Percentiles rank a stretch among this genome's conserved stretches.
Evolutionary conservation across 2,797 vertebrate species (phyloP).

Genomic region (Antrozous pallidus): DNA sequence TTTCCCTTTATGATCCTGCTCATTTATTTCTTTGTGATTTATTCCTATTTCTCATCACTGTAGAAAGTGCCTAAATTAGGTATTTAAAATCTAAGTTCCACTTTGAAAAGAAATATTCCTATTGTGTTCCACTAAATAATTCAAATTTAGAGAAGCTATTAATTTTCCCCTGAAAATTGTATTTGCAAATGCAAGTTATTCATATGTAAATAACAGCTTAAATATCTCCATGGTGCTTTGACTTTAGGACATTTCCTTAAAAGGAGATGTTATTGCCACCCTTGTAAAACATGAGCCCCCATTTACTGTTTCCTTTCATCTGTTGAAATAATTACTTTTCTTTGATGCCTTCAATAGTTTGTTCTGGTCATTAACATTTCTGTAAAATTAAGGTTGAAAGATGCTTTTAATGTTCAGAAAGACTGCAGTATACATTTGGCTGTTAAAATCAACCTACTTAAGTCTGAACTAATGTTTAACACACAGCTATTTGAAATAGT

Average conservation of each 20-base stretch:
- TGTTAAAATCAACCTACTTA: conserved; percentile 82
- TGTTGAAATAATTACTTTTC: conserved; percentile 85
- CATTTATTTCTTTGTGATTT: conserved; percentile 9
- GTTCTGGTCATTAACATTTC: conserved; percentile 87
- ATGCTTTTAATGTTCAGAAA: conserved; percentile 85
- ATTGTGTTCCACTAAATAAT: conserved; percentile 54
- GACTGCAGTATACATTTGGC: conserved; percentile 79
- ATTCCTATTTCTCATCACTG: conserved; percentile 7
- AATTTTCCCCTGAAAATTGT: conserved; percentile 36
- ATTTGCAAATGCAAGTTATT: conserved; percentile 72
- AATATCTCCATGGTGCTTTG: conserved; percentile 69
- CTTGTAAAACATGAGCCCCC: conserved; percentile 76
- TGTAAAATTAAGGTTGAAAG: conserved; percentile 85
- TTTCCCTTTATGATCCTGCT: conserved; percentile 16
- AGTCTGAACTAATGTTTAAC: conserved; percentile 83
- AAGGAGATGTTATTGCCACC: conserved; percentile 69
- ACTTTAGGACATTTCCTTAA: conserved; percentile 76
- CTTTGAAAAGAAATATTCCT: conserved; percentile 64
- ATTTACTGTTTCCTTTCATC: conserved; percentile 88
- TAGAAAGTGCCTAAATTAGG: not conserved
- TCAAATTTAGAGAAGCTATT: conserved; percentile 62
- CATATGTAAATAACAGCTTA: conserved; percentile 58
- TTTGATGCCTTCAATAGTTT: conserved; percentile 81
- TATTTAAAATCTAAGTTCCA: conserved; percentile 50
- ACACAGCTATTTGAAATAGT: conserved; percentile 83